Evolutionary conservation across 2,888 invertebrate species (phyloP).

Genomic region (Drosophila parthenogenetica): DNA sequence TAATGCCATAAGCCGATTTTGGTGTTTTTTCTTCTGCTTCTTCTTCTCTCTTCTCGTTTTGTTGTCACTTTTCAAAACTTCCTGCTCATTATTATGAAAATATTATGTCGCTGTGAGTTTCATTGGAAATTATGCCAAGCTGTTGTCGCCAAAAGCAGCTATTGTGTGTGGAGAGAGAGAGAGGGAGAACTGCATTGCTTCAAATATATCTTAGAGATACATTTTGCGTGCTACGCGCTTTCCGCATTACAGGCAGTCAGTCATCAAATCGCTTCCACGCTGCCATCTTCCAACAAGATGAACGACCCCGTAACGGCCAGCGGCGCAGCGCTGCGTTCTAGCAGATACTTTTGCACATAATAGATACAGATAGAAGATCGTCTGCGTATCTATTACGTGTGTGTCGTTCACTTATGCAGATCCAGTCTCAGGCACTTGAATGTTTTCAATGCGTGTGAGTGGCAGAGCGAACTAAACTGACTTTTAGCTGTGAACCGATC

Average conservation of each 20-base stretch:
- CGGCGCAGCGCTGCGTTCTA: conserved; percentile 42
- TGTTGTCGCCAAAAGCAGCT: conserved; percentile 20
- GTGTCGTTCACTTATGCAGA: conserved; percentile 64
- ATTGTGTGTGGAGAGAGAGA: neutral
- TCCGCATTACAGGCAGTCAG: conserved; percentile 51
- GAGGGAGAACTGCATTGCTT: conserved; percentile 17
- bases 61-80: conserved; percentile 42
- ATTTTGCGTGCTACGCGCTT: conserved; percentile 45
- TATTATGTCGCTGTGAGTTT: conserved; percentile 31
- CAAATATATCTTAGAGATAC: conserved; percentile 44
- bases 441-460: conserved; percentile 64
- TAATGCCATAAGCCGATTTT: conserved; percentile 77
- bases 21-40: conserved; percentile 37
- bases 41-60: conserved; percentile 21
- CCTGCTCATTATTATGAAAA: conserved; percentile 72
- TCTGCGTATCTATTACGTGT: conserved; percentile 58
- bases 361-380: conserved; percentile 46
- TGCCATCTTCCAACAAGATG: conserved; percentile 56
- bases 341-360: conserved; percentile 40
- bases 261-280: conserved; percentile 50
- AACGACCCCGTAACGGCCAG: conserved; percentile 65
- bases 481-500: neutral
- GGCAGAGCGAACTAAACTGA: conserved; percentile 35
- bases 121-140: conserved; percentile 47
- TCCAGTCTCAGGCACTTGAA: conserved; percentile 71